These are phyloP conservation scores for Mixornis gularis DNA, from an alignment of 2,113 vertebrate genomes.

Conservation along the genomic window DNA sequence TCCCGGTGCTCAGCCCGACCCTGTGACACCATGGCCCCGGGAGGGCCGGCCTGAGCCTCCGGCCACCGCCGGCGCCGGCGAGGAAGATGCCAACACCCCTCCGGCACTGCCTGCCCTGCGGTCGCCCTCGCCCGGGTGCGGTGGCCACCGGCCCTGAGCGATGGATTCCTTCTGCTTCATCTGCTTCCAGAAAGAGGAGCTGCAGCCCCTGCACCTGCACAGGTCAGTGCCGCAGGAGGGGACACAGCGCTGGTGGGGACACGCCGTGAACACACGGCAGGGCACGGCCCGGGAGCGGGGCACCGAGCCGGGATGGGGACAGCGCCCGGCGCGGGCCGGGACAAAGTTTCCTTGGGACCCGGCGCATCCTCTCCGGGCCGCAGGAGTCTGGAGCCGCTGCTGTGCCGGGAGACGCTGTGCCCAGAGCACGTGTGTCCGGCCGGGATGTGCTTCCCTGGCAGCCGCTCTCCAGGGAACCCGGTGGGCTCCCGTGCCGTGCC, in stretches of 20 bases:
- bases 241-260: accelerated
- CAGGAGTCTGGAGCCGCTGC: accelerated
- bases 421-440: background rate
- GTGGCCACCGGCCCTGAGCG: background rate
- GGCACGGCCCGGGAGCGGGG: background rate
- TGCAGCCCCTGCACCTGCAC: conserved; percentile 68
- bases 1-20: accelerated
- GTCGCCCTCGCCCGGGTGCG: background rate
- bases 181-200: conserved; percentile 72
- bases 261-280: accelerated
- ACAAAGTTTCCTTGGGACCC: background rate
- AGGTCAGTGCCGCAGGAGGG: conserved; percentile 54
- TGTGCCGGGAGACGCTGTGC: background rate
- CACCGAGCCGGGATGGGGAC: background rate
- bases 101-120: background rate
- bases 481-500: background rate
- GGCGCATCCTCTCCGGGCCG: accelerated
- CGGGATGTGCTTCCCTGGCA: background rate
- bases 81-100: background rate
- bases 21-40: background rate
- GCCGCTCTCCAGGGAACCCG: background rate
- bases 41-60: background rate
- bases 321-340: background rate
- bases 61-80: background rate
- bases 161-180: conserved; percentile 75